A percentile compares a stretch with the other conserved stretches of the same genome.
Evolutionary conservation across 2,113 vertebrate genomes (phyloP).

Genomic region (Aegotheles bennettii): DNA sequence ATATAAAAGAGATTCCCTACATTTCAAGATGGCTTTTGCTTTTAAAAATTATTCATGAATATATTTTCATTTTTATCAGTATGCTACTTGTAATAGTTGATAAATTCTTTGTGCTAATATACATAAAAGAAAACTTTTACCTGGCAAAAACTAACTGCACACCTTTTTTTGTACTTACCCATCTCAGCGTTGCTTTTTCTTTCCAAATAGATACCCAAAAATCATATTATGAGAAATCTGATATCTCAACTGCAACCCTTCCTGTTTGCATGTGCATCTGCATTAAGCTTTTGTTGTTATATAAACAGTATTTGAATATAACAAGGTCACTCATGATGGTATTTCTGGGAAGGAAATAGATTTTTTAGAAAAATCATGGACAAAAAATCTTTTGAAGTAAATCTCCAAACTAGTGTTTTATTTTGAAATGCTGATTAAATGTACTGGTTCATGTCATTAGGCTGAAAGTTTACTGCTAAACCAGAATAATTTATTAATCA

Average conservation of each 20-base stretch:
- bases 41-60: not conserved
- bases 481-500: conserved; percentile 1
- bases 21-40: not conserved
- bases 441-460: not conserved
- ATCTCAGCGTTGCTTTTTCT: not conserved
- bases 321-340: not conserved
- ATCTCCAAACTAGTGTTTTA: not conserved
- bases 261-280: not conserved
- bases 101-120: not conserved
- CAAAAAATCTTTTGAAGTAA: not conserved
- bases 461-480: not conserved
- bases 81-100: not conserved
- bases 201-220: not conserved
- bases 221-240: not conserved
- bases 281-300: not conserved
- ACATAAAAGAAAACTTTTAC: not conserved
- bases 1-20: not conserved
- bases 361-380: not conserved
- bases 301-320: not conserved
- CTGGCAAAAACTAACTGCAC: not conserved
- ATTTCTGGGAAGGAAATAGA: not conserved
- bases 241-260: not conserved
- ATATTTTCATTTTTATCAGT: not conserved
- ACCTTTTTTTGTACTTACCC: not conserved
- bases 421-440: not conserved